Percentiles rank a stretch among this genome's conserved stretches.
phyloP scores from a whole-genome alignment of 2,113 vertebrate genomes.

The Actenoides lindsayi region DNA sequence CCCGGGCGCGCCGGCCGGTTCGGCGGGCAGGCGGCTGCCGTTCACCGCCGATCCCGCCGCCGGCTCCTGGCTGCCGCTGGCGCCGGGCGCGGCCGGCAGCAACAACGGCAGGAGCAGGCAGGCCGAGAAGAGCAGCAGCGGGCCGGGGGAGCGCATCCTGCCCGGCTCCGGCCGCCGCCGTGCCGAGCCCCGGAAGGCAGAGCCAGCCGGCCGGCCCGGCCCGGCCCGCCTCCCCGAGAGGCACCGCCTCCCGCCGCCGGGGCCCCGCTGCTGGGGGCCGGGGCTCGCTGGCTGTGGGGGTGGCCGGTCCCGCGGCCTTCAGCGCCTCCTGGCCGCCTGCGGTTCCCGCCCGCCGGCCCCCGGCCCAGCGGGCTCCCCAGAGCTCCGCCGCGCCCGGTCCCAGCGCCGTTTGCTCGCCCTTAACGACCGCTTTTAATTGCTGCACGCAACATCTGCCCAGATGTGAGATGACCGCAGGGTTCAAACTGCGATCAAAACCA shows the following conservation, averaged over 20 bases:
- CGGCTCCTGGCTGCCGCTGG: constrained; percentile 67
- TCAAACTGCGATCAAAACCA: background rate
- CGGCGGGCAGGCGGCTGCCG: background rate
- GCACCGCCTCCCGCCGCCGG: background rate
- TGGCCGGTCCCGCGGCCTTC: background rate
- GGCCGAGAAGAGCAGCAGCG: background rate
- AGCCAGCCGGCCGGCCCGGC: background rate
- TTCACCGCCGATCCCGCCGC: constrained; percentile 30
- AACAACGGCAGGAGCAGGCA: background rate
- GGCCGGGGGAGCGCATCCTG: background rate
- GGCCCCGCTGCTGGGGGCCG: background rate
- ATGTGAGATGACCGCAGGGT: background rate
- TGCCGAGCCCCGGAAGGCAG: background rate
- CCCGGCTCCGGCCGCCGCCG: background rate
- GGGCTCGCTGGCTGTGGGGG: background rate
- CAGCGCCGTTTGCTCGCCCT: no score
- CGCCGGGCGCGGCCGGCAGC: background rate
- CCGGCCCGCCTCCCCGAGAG: background rate
- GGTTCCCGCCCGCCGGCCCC: background rate
- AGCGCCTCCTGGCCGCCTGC: background rate
- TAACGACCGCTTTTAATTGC: background rate
- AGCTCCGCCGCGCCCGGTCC: background rate
- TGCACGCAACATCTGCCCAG: background rate
- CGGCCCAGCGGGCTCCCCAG: background rate
- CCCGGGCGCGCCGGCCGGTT: background rate